Evolutionary conservation across 2,797 vertebrate genomes (phyloP).

Genomic region (Rallus crepitans): DNA sequence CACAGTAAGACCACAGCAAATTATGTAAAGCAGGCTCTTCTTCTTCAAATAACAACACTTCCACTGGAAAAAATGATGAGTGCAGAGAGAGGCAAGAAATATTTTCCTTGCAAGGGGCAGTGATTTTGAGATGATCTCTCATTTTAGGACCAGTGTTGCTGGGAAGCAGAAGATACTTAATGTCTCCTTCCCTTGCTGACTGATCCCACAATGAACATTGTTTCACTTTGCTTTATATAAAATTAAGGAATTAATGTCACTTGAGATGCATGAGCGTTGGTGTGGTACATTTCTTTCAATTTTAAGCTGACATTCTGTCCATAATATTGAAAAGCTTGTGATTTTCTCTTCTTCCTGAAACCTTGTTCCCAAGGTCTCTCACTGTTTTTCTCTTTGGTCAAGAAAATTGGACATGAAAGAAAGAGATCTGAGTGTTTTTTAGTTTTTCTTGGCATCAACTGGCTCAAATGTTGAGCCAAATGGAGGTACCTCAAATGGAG

Average conservation of each 20-base stretch:
- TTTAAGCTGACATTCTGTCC: background rate
- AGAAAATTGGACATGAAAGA: background rate
- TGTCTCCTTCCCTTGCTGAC: background rate
- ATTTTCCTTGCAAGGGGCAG: background rate
- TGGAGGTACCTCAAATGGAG: no score
- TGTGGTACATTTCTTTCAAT: background rate
- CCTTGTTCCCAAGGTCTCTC: background rate
- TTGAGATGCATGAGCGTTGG: background rate
- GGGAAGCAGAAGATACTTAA: background rate
- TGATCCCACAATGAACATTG: background rate
- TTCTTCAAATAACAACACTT: accelerated
- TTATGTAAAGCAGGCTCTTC: background rate
- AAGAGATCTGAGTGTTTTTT: background rate
- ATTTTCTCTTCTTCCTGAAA: background rate
- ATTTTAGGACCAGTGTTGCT: background rate
- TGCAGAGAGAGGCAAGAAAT: background rate
- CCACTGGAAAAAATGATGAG: accelerated
- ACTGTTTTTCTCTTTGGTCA: accelerated
- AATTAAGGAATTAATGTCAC: background rate
- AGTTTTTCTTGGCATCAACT: background rate
- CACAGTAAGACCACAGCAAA: background rate
- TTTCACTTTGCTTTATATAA: background rate
- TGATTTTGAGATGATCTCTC: background rate
- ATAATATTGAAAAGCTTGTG: background rate
- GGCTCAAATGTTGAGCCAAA: background rate